phyloP scores from a whole-genome alignment of 2,888 invertebrate genomes.

The Halocaridina rubra region DNA sequence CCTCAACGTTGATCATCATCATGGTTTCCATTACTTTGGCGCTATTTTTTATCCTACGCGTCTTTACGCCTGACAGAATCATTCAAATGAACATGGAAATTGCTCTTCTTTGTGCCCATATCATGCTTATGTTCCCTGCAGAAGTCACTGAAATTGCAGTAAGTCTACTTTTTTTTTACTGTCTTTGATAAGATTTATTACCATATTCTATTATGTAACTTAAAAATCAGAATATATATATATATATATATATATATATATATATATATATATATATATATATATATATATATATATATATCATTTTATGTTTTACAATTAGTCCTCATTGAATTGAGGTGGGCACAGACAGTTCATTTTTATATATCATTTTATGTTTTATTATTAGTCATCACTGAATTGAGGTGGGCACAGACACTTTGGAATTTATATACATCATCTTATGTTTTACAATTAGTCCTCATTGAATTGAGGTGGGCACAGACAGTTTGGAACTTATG shows the following conservation, averaged over 20 bases:
- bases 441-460: too few relatives aligned
- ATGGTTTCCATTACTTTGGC: constrained; percentile 64
- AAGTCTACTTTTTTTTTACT: background rate
- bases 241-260: background rate
- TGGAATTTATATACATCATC: too few relatives aligned
- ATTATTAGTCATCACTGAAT: too few relatives aligned
- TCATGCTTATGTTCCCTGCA: constrained; percentile 65
- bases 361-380: too few relatives aligned
- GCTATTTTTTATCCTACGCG: constrained; percentile 64
- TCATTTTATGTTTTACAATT: too few relatives aligned
- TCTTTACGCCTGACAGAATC: constrained; percentile 65
- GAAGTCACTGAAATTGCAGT: constrained; percentile 63
- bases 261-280: background rate
- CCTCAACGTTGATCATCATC: constrained; percentile 66
- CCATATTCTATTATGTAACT: background rate
- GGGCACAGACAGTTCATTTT: too few relatives aligned
- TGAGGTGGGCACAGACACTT: too few relatives aligned
- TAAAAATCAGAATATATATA: background rate
- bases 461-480: too few relatives aligned
- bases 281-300: background rate
- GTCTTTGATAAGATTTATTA: background rate
- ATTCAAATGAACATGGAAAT: constrained; percentile 67
- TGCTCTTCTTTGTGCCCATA: constrained; percentile 65
- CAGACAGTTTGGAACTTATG: too few relatives aligned
- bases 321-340: too few relatives aligned